Evolutionary conservation across 2,797 vertebrate species (phyloP).

Genomic region (Gastrophryne carolinensis): DNA sequence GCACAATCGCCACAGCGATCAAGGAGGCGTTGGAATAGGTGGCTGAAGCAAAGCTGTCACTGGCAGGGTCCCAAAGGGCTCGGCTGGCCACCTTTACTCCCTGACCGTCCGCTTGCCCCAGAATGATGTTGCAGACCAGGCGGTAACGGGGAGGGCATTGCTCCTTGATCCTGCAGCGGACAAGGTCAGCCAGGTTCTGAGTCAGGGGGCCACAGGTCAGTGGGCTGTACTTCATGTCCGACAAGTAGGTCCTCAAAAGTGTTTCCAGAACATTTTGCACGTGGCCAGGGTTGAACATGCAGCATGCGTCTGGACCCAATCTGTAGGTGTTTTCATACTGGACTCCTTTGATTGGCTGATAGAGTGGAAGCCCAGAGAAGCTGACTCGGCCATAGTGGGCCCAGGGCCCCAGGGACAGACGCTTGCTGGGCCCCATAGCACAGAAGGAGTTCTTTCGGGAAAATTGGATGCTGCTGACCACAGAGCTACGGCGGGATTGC

Average conservation of each 20-base stretch:
- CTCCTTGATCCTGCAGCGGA: constrained; percentile 62
- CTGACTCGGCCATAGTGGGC: constrained; percentile 62
- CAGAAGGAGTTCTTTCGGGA: constrained; percentile 65
- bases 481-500: constrained; percentile 63
- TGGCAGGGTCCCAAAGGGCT: constrained; percentile 62
- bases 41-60: constrained; percentile 63
- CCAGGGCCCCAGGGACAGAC: constrained; percentile 65
- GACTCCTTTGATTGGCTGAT: constrained; percentile 54
- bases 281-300: constrained; percentile 50
- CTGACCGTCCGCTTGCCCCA: constrained; percentile 66
- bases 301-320: constrained; percentile 57
- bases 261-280: constrained; percentile 61
- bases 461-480: constrained; percentile 57
- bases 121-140: constrained; percentile 69
- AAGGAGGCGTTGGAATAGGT: constrained; percentile 67
- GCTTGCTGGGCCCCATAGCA: constrained; percentile 40
- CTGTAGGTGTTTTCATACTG: constrained; percentile 64
- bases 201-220: constrained; percentile 48
- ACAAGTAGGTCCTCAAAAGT: constrained; percentile 52
- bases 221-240: constrained; percentile 53
- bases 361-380: constrained; percentile 68
- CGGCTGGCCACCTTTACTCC: constrained; percentile 66
- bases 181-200: constrained; percentile 64
- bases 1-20: constrained; percentile 68
- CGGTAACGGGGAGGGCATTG: constrained; percentile 70